Percentiles rank a stretch among this genome's conserved stretches.
phyloP scores from a whole-genome alignment of 2,888 invertebrate genomes.

The Andrena minutula region DNA sequence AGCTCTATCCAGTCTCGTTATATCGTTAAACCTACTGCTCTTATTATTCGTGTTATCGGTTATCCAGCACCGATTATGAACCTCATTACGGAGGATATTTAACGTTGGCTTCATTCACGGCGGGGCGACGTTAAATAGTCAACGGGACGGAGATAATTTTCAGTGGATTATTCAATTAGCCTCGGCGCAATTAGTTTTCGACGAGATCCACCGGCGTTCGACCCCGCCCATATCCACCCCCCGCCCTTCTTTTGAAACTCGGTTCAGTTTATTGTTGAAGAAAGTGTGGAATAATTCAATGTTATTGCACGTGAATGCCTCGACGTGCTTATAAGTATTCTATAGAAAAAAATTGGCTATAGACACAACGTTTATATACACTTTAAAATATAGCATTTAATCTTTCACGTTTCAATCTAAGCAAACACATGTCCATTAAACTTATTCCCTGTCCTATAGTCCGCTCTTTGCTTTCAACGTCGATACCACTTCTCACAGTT shows the following conservation, averaged over 20 bases:
- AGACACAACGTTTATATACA: too few relatives aligned
- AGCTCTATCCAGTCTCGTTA: background rate
- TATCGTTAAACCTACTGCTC: slow-evolving; percentile 3
- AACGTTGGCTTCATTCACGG: slow-evolving; percentile 19
- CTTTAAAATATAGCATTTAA: too few relatives aligned
- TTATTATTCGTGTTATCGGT: slow-evolving; percentile 20
- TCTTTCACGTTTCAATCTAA: too few relatives aligned
- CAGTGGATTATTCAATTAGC: slow-evolving; percentile 11
- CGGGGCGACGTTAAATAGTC: background rate
- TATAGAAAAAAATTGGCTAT: too few relatives aligned
- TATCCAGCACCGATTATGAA: slow-evolving; percentile 28
- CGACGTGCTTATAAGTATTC: background rate
- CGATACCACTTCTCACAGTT: background rate
- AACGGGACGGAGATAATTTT: slow-evolving; percentile 7
- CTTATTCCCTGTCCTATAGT: background rate
- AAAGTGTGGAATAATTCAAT: background rate
- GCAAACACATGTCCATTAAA: too few relatives aligned
- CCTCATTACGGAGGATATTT: slow-evolving; percentile 19
- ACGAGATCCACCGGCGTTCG: background rate
- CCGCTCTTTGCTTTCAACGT: background rate
- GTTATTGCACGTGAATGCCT: background rate
- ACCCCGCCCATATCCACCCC: background rate
- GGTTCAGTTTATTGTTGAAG: background rate
- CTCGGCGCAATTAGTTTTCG: background rate
- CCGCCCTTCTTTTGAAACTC: background rate